Evolutionary conservation across 1,140 invertebrate species (phyloP).

Genomic region (Drosophila tani): DNA sequence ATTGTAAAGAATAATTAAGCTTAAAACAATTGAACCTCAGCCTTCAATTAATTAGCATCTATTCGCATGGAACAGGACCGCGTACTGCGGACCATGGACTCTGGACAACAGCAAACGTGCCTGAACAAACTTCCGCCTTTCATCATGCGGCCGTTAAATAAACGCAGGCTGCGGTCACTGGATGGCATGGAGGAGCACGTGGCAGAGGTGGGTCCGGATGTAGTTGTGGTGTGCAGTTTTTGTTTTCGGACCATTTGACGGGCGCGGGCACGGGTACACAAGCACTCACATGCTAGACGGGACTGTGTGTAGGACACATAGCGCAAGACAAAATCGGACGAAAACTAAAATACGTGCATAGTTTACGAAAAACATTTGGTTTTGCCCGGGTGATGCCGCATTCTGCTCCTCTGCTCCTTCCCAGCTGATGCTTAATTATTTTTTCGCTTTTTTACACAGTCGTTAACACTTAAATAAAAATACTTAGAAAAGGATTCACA

Average conservation of each 20-base stretch:
- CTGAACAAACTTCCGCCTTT: constrained; percentile 66
- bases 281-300: constrained; percentile 6
- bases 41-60: constrained; percentile 74
- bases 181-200: constrained; percentile 1
- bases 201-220: constrained; percentile 20
- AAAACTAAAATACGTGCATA: constrained; percentile 76
- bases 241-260: constrained; percentile 77
- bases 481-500: too few relatives aligned
- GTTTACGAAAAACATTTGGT: constrained; percentile 74
- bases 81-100: not conserved
- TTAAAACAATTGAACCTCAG: constrained; percentile 43
- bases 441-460: constrained; percentile 35
- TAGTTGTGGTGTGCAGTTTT: constrained; percentile 67
- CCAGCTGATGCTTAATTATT: constrained; percentile 69
- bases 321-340: constrained; percentile 63
- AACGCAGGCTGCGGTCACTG: constrained; percentile 51
- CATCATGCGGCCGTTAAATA: constrained; percentile 57
- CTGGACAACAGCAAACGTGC: constrained; percentile 50
- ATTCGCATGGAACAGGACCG: constrained; percentile 35
- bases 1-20: not conserved
- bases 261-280: constrained; percentile 27
- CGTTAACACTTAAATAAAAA: not conserved
- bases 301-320: constrained; percentile 33
- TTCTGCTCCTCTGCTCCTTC: constrained; percentile 32
- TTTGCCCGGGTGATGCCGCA: constrained; percentile 42